Conservation (phyloP, 2,888 invertebrate genomes). For the Argyra leucocephala region DNA sequence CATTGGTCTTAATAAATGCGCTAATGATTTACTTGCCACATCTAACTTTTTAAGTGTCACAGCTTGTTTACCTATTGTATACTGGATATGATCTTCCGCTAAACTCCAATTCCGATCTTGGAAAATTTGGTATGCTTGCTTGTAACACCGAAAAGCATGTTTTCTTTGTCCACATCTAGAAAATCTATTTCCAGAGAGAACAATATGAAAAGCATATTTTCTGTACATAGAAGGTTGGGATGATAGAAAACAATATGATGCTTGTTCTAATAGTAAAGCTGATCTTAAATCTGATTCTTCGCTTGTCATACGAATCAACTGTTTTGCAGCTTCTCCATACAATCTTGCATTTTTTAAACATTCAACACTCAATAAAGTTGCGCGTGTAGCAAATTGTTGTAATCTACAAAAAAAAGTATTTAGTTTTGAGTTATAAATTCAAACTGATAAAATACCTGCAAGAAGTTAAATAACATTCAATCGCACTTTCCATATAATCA, state of each 20-base stretch:
- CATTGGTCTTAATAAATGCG: conserved; percentile 61
- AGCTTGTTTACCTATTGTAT: conserved; percentile 84
- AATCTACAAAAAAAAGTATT: conserved; percentile 48
- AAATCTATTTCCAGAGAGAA: conserved; percentile 89
- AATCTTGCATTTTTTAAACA: conserved; percentile 69
- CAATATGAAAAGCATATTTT: conserved; percentile 94
- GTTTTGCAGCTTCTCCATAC: conserved; percentile 88
- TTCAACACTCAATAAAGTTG: conserved; percentile 80
- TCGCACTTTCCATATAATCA: conserved; percentile 91
- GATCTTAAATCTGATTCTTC: conserved; percentile 95
- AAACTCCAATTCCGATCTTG: conserved; percentile 71
- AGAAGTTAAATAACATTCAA: conserved; percentile 78
- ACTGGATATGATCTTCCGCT: conserved; percentile 92
- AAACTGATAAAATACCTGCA: conserved; percentile 56
- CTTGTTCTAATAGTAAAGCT: conserved; percentile 88
- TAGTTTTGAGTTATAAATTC: not conserved
- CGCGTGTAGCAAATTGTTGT: conserved; percentile 85
- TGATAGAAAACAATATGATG: conserved; percentile 79
- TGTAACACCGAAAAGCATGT: conserved; percentile 85
- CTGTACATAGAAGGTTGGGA: conserved; percentile 61
- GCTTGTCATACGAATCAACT: conserved; percentile 88
- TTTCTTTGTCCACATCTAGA: conserved; percentile 86
- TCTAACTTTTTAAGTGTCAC: conserved; percentile 64
- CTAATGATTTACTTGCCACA: conserved; percentile 65
- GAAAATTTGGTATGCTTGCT: conserved; percentile 77